phyloP scores from a whole-genome alignment of 2,797 vertebrate genomes.

The Natrix natrix region DNA sequence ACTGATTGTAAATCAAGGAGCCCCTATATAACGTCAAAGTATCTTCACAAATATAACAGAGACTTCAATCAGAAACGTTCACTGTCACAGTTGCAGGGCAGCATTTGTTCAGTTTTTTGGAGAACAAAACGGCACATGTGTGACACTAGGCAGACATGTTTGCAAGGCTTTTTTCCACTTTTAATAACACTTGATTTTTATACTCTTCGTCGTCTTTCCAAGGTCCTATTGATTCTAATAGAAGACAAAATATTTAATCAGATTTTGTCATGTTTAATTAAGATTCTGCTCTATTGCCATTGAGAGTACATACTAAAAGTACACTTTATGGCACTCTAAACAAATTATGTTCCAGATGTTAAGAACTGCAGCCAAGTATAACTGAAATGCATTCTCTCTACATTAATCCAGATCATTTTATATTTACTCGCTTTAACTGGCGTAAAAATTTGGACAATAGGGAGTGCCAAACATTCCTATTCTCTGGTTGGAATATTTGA shows the following conservation, averaged over 20 bases:
- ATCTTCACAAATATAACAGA: neutral
- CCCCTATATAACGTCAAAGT: neutral
- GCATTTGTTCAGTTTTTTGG: neutral
- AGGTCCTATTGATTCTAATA: neutral
- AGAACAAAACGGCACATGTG: neutral
- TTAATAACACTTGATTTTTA: neutral
- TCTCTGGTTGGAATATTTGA: neutral
- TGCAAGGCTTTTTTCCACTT: neutral
- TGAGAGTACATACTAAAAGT: neutral
- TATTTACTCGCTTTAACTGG: neutral
- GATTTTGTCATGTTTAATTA: neutral
- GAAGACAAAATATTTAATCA: neutral
- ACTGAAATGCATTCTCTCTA: neutral
- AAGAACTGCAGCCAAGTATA: neutral
- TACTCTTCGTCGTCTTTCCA: neutral
- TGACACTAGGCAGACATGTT: neutral
- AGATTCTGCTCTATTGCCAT: neutral
- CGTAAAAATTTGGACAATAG: neutral
- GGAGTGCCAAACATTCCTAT: neutral
- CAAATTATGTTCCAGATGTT: neutral
- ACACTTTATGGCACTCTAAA: neutral
- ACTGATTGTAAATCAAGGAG: neutral
- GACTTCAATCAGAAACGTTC: neutral
- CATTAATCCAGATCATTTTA: neutral
- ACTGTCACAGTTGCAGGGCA: neutral